Conservation (phyloP, 1,140 invertebrate species). For the Chelonus insularis region DNA sequence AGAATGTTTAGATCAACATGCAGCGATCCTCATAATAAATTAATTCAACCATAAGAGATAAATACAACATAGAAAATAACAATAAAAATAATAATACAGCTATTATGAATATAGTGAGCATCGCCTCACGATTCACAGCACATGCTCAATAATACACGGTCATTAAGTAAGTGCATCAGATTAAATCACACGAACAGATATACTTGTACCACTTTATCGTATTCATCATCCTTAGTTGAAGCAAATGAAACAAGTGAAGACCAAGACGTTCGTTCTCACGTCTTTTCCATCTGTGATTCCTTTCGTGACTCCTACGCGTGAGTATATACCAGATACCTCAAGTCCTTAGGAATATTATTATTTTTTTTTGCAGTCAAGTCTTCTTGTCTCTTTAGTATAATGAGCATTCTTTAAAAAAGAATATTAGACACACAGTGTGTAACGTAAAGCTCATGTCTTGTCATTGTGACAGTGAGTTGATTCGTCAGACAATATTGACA, state of each 20-base stretch:
- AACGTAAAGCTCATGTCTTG: slow-evolving; percentile 11
- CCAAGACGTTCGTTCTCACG: slow-evolving; percentile 17
- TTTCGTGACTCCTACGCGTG: slow-evolving; percentile 22
- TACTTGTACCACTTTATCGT: slow-evolving; percentile 34
- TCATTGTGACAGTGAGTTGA: slow-evolving; percentile 11
- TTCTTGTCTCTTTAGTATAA: neutral
- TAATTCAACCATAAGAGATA: too few species aligned
- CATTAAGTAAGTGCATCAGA: slow-evolving; percentile 32
- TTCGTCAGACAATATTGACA: slow-evolving; percentile 23
- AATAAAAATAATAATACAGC: neutral
- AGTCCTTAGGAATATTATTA: neutral
- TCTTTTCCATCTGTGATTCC: slow-evolving; percentile 14
- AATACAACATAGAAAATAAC: too few species aligned
- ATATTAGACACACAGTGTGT: slow-evolving; percentile 1
- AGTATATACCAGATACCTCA: neutral
- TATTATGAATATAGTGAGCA: neutral
- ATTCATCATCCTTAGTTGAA: slow-evolving; percentile 33
- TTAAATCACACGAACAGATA: slow-evolving; percentile 28
- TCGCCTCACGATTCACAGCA: neutral
- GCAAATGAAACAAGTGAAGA: slow-evolving; percentile 24
- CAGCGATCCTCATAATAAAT: too few species aligned
- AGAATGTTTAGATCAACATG: too few species aligned
- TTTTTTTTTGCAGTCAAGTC: neutral
- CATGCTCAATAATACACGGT: slow-evolving; percentile 18
- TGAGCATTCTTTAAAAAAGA: neutral